phyloP scores from a whole-genome alignment of 2,113 vertebrate species.

The Pica pica region DNA sequence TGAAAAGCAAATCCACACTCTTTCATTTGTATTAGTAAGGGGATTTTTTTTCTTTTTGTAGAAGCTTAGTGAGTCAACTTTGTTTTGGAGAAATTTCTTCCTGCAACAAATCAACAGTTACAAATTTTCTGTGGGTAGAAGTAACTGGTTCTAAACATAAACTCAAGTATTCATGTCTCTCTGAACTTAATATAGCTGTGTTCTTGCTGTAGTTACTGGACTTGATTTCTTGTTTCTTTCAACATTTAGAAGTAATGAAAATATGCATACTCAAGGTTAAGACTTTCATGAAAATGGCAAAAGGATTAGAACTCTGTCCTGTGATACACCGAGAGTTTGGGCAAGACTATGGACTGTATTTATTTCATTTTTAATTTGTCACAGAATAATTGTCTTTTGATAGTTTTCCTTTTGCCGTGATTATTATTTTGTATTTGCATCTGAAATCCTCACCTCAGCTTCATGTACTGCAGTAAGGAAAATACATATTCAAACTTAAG shows the following conservation, averaged over 20 bases:
- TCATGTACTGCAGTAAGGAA: not conserved
- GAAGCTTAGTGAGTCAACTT: not conserved
- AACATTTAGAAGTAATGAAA: constrained; percentile 50
- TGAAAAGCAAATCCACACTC: not conserved
- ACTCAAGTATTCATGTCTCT: constrained; percentile 21
- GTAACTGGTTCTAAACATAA: constrained; percentile 60
- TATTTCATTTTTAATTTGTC: not conserved
- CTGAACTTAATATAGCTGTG: constrained; percentile 24
- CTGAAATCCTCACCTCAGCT: not conserved
- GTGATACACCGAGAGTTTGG: not conserved
- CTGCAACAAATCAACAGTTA: constrained; percentile 40
- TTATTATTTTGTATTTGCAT: not conserved
- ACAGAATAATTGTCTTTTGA: not conserved
- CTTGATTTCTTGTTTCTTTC: constrained; percentile 58
- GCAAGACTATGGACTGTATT: not conserved
- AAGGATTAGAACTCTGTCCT: not conserved
- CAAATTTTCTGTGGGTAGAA: constrained; percentile 56
- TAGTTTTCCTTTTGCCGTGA: not conserved
- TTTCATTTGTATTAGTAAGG: not conserved
- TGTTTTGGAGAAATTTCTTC: constrained; percentile 55
- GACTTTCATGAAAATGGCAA: not conserved
- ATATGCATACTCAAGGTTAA: not conserved
- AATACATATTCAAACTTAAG: not conserved
- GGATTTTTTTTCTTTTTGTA: not conserved
- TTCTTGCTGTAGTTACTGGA: constrained; percentile 43